phyloP scores from a whole-genome alignment of 1,140 invertebrate genomes.

The Monochamus saltuarius region DNA sequence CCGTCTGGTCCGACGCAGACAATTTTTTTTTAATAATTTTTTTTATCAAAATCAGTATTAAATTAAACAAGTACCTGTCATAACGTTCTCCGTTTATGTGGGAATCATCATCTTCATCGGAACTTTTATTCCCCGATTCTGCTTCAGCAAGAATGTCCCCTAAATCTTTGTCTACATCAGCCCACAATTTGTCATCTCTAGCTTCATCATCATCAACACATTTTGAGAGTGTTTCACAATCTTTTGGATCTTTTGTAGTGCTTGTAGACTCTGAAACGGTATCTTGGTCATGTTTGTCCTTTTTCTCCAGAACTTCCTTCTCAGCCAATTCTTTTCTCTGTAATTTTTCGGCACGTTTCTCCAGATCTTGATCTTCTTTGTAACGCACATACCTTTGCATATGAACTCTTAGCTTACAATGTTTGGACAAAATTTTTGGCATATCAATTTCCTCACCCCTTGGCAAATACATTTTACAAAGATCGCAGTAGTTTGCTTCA shows the following conservation, averaged over 20 bases:
- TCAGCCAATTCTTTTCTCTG: conserved; percentile 56
- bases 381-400: conserved; percentile 71
- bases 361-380: conserved; percentile 69
- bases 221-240: conserved; percentile 30
- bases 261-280: conserved; percentile 3
- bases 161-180: conserved; percentile 74
- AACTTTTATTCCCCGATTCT: conserved; percentile 66
- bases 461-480: conserved; percentile 72
- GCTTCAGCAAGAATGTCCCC: conserved; percentile 67
- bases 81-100: conserved; percentile 54
- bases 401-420: conserved; percentile 70
- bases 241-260: conserved; percentile 31
- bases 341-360: conserved; percentile 67
- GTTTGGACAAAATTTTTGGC: conserved; percentile 60
- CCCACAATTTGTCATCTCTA: conserved; percentile 69
- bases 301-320: conserved; percentile 37
- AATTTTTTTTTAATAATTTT: no score
- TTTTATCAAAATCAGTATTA: no score
- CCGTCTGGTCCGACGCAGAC: no score
- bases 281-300: conserved; percentile 19
- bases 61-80: conserved; percentile 38
- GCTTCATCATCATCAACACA: conserved; percentile 52
- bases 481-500: conserved; percentile 70
- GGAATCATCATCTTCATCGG: conserved; percentile 68
- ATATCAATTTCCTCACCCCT: conserved; percentile 61